These are phyloP conservation scores for Aptenodytes patagonicus DNA, from an alignment of 2,113 vertebrate genomes.

Conservation along the genomic window DNA sequence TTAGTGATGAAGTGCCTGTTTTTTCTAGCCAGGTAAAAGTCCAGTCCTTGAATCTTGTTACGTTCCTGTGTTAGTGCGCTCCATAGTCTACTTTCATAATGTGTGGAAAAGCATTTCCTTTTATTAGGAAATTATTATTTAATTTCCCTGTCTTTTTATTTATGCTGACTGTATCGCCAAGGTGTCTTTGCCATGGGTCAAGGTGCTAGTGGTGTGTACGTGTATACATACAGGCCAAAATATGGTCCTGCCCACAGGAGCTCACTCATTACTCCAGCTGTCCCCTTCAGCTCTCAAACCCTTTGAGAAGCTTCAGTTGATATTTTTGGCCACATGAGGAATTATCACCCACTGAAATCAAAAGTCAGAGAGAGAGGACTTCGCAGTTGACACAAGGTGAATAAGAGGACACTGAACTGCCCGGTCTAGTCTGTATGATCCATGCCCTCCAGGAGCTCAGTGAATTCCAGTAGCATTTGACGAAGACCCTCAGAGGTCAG, in stretches of 20 bases:
- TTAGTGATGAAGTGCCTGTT: background rate
- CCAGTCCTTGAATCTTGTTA: background rate
- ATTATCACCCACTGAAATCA: background rate
- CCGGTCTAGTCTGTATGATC: background rate
- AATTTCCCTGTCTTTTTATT: background rate
- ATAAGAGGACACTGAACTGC: background rate
- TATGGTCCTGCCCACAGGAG: background rate
- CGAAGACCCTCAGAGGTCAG: background rate
- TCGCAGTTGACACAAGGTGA: background rate
- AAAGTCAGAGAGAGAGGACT: background rate
- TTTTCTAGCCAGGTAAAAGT: background rate
- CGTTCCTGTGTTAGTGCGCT: background rate
- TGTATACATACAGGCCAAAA: background rate
- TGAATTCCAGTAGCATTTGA: background rate
- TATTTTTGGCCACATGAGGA: background rate
- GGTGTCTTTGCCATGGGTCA: background rate
- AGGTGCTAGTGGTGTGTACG: background rate
- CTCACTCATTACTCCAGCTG: background rate
- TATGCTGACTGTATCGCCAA: background rate
- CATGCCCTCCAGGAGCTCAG: background rate
- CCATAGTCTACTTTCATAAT: background rate
- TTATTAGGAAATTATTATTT: background rate
- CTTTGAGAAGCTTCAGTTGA: background rate
- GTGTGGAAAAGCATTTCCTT: background rate
- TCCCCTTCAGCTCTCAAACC: background rate